Evolutionary conservation across 2,113 vertebrate genomes (phyloP), one percentile per base, ranked within the genome.

Genomic region (Oncorhynchus clarkii): DNA sequence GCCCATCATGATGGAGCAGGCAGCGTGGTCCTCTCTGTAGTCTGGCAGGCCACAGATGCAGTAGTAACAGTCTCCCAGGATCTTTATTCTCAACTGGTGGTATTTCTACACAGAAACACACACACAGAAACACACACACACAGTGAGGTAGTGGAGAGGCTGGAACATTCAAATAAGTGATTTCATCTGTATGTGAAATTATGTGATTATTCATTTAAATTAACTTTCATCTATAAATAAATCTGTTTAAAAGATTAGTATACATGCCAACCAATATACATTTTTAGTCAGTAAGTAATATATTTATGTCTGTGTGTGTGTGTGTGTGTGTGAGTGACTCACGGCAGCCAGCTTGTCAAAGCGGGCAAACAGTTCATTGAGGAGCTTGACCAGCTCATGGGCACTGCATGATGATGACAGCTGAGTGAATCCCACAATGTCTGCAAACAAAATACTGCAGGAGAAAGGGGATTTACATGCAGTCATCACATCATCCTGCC

Each of bases 341-440:
- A 98, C 97, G 0, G 94, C 95, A 1, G 97, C 97, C 84, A 99
- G 91, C 88, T 97, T 99, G 92, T 99, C 97, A 0, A 99, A 99
- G 72, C 97, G 95, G 29, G 97, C 97, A 0, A 99, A 98, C 69
- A 99, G 94, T 89, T 99, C 96, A 0, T 99, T 99, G 72, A 99
- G 95, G 75, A 99, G 93, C 78, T 99, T 99, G 82, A 99, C 97
- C 62, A 99, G 93, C 88, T 99, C 97, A 82, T 99, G 97, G 62
- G 97, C 97, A 0, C 95, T 98, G 91, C 97, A 99, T 74, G 93
- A 91, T 0, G 97, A 99, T 0, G 97, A 99, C 57, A 99, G 94
- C 90, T 98, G 97, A 0, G 97, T 98, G 91, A 99, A 99, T 81
- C 97, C 97, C 73, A 98, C 97, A 0, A 98, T 98, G 88, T 98